Conservation (phyloP, 35 echinoderm and acorn worm species). For the Strongylocentrotus purpuratus region DNA sequence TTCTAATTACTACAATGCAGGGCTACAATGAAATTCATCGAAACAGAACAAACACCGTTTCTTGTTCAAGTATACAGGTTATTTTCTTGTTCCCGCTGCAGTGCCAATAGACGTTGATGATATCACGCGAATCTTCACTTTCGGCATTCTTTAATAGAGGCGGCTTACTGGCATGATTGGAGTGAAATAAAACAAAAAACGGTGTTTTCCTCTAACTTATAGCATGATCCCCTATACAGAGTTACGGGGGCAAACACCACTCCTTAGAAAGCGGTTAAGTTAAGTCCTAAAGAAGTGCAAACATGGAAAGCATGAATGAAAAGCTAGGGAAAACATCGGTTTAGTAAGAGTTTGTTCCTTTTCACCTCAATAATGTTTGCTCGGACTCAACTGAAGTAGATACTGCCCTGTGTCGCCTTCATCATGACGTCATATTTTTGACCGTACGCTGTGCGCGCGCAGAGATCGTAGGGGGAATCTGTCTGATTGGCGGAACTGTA, state of each 20-base stretch:
- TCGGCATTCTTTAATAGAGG: too few relatives aligned
- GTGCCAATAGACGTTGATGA: not conserved
- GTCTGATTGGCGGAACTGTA: too few relatives aligned
- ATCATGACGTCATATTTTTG: not conserved
- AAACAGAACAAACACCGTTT: not conserved
- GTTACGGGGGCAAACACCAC: slow-evolving; percentile 32
- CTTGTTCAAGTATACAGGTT: not conserved
- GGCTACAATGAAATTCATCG: too few relatives aligned
- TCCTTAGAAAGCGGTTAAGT: slow-evolving; percentile 45
- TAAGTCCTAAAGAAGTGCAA: slow-evolving; percentile 27
- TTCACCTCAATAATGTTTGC: slow-evolving; percentile 2
- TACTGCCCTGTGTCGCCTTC: not conserved
- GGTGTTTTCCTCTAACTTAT: not conserved
- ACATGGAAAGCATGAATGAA: slow-evolving; percentile 25
- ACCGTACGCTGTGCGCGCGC: not conserved
- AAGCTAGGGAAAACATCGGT: not conserved
- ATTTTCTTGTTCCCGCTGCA: not conserved
- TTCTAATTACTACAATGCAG: too few relatives aligned
- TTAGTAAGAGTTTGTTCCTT: slow-evolving; percentile 5
- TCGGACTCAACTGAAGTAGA: not conserved
- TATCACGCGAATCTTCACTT: not conserved
- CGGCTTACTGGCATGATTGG: not conserved
- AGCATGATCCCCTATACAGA: slow-evolving; percentile 24
- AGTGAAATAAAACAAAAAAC: not conserved
- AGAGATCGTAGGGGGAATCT: not conserved